Evolutionary conservation across 2,797 vertebrate species (phyloP).

Genomic region (Epinephelus malabaricus): DNA sequence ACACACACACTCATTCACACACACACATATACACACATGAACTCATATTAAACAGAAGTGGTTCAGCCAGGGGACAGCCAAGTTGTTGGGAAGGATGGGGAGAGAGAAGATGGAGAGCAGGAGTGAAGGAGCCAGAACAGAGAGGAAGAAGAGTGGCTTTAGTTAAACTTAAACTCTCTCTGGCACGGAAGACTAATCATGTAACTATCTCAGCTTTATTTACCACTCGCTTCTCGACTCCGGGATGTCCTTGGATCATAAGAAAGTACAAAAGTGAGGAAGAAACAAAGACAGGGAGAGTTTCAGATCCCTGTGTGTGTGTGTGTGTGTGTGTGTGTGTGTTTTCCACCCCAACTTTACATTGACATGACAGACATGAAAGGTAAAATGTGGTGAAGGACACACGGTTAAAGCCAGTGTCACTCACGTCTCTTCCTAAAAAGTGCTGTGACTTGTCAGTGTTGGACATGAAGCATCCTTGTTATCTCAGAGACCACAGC

Average conservation of each 20-base stretch:
- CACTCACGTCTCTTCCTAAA: constrained; percentile 12
- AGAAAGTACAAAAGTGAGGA: constrained; percentile 21
- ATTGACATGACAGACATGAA: constrained; percentile 2
- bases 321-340: background rate
- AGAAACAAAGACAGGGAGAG: constrained; percentile 17
- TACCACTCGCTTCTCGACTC: constrained; percentile 46
- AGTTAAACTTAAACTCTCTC: constrained; percentile 67
- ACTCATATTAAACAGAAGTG: constrained; percentile 69
- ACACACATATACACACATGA: constrained; percentile 29
- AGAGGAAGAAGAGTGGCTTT: constrained; percentile 59
- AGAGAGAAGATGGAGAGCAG: constrained; percentile 49
- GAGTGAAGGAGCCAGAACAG: constrained; percentile 46
- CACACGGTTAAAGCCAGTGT: constrained; percentile 16
- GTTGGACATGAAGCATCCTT: constrained; percentile 15
- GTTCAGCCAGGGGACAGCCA: constrained; percentile 78
- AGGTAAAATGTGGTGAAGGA: constrained; percentile 13
- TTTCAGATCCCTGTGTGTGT: constrained; percentile 12
- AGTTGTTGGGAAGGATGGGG: constrained; percentile 61
- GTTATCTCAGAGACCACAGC: background rate
- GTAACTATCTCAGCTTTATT: constrained; percentile 61
- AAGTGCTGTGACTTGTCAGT: constrained; percentile 8
- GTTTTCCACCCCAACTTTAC: constrained; percentile 1
- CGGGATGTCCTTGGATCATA: constrained; percentile 61
- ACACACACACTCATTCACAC: background rate
- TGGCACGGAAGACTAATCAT: constrained; percentile 64